phyloP scores from a whole-genome alignment of 2,888 invertebrate species.

The Drosophila borealis region DNA sequence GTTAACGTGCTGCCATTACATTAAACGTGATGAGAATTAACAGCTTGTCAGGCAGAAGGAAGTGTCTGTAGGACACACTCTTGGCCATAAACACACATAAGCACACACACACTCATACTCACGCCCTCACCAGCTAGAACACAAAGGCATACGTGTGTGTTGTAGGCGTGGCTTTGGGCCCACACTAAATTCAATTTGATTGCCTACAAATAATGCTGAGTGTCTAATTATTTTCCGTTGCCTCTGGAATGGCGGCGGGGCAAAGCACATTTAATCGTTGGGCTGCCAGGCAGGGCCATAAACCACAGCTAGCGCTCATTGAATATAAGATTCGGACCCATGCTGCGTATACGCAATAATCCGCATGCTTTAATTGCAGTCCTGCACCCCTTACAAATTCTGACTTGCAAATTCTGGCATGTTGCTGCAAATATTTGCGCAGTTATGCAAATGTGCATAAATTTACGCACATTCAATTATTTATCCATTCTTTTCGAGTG shows the following conservation, averaged over 20 bases:
- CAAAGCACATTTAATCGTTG: constrained; percentile 34
- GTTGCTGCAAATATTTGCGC: constrained; percentile 51
- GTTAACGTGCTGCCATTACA: constrained; percentile 79
- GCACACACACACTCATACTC: constrained; percentile 2
- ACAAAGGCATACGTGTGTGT: constrained; percentile 35
- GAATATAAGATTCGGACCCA: constrained; percentile 41
- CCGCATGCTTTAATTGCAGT: constrained; percentile 10
- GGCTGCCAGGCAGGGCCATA: constrained; percentile 22
- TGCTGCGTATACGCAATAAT: constrained; percentile 59
- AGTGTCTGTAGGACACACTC: constrained; percentile 36
- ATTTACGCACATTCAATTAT: constrained; percentile 20
- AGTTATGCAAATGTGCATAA: constrained; percentile 1
- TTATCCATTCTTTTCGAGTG: not conserved
- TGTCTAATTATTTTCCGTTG: constrained; percentile 75
- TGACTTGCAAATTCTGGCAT: constrained; percentile 39
- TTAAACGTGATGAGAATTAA: constrained; percentile 80
- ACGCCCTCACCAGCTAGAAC: constrained; percentile 3
- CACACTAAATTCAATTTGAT: constrained; percentile 78
- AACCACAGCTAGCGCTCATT: constrained; percentile 46
- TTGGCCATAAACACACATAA: constrained; percentile 15
- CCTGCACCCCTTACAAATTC: not conserved
- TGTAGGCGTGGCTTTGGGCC: constrained; percentile 58
- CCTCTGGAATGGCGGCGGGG: not conserved
- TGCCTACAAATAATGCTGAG: constrained; percentile 78
- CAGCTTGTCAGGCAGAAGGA: constrained; percentile 58